Evolutionary conservation across 2,797 vertebrate genomes (phyloP).

Genomic region (Schizopygopsis pylzovi): DNA sequence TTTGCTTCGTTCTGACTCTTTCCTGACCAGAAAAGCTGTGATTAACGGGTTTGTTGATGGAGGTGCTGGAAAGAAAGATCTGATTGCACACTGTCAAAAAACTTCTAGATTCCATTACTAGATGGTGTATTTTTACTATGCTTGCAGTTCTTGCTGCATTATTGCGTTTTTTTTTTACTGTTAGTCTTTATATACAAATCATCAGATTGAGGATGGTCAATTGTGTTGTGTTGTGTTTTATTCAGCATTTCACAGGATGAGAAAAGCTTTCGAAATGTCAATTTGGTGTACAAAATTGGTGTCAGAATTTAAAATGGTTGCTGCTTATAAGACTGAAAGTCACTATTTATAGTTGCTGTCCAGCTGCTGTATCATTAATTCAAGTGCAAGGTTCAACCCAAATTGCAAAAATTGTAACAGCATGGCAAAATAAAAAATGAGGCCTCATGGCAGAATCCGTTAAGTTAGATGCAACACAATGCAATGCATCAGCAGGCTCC

Average conservation of each 20-base stretch:
- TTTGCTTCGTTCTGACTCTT: neutral
- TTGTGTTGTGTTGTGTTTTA: neutral
- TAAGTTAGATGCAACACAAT: neutral
- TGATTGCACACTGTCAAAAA: neutral
- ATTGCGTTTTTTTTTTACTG: neutral
- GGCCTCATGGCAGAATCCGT: neutral
- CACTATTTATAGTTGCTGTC: neutral
- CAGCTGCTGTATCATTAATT: neutral
- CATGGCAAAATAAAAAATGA: neutral
- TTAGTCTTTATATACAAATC: neutral
- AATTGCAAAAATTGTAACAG: neutral
- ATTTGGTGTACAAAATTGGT: neutral
- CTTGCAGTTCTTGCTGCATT: neutral
- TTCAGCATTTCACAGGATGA: neutral
- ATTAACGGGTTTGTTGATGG: neutral
- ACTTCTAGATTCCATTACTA: neutral
- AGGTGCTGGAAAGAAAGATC: neutral
- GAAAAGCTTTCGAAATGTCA: neutral
- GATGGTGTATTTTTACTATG: neutral
- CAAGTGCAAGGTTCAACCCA: neutral
- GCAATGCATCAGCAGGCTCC: neutral
- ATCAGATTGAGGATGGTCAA: neutral
- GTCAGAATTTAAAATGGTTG: neutral
- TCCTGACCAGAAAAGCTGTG: neutral
- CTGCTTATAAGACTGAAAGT: neutral